Evolutionary conservation across 2,888 invertebrate genomes (phyloP), one percentile per base, ranked within the genome.

Genomic region (Tinea trinotella): DNA sequence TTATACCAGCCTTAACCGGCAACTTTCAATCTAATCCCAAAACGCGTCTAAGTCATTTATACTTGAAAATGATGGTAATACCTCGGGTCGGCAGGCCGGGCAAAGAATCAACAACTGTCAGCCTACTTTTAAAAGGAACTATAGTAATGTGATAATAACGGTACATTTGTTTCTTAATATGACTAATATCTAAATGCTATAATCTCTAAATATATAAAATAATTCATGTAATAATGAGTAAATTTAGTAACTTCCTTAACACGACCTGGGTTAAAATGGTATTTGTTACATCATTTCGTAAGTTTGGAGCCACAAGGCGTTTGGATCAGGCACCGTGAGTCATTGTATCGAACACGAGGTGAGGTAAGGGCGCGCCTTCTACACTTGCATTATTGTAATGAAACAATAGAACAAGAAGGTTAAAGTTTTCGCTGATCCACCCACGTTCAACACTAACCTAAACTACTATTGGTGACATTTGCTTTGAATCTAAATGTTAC

Each of bases 311-410:
- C 61, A 62, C 59, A 59, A 71, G 68, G 69, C 67, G 70, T 72
- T 71, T 66, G 62, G 71, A 74, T 73, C 69, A 59, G 62, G 62
- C 58, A 58, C 57, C n/a, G n/a, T 74, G 74, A 73, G 62, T 74
- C 73, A 76, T 58, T 57, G 62, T 56, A 57, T 54, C 58, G 56
- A 58, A 58, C 62, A 60, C 60, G 63, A 20, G 24, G 52, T 61
- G 63, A 64, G 64, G 67, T 13, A 54, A 55, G 57, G 57, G 57
- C 56, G 56, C 57, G 56, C 55, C 49, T 24, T 40, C 49, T 56
- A 56, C 54, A 34, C n/a, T 30, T 7, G 12, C 40, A 40, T 40
- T 40, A 17, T 52, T 52, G 15, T 3, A 19, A 30, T 30, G 30
- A 30, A n/a, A 30, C 30, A 30, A 30, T 30, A 30, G 30, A 30